Percentiles rank a stretch among this genome's conserved stretches.
Conservation (phyloP, 1,140 invertebrate species). For the Psilanteris sp. region DNA sequence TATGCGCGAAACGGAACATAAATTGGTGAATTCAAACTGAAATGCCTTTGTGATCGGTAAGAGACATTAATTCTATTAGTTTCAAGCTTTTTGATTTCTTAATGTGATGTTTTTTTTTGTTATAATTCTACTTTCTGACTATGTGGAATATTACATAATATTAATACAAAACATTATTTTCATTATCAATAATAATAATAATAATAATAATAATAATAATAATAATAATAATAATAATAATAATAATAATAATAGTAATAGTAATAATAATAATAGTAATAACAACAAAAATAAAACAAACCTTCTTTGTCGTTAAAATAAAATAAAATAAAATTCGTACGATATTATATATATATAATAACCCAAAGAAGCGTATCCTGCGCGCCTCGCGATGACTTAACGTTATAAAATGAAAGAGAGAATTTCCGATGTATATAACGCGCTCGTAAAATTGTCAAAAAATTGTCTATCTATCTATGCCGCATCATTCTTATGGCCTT, state of each 20-base stretch:
- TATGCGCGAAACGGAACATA: too few species aligned
- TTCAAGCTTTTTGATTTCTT: too few species aligned
- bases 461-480: conserved; percentile 76
- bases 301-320: conserved; percentile 19
- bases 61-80: too few species aligned
- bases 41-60: too few species aligned
- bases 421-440: conserved; percentile 55
- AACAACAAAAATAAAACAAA: conserved; percentile 67
- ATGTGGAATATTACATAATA: conserved; percentile 46
- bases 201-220: conserved; percentile 61
- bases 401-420: conserved; percentile 52
- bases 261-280: conserved; percentile 58
- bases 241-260: conserved; percentile 58
- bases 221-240: conserved; percentile 60
- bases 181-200: too few species aligned
- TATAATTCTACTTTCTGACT: too few species aligned
- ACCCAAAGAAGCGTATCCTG: conserved; percentile 57
- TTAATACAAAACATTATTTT: conserved; percentile 50
- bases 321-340: conserved; percentile 29
- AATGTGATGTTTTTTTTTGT: too few species aligned
- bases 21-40: too few species aligned
- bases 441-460: conserved; percentile 69
- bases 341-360: conserved; percentile 37
- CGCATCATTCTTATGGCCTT: conserved; percentile 46
- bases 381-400: conserved; percentile 52